A percentile compares a stretch with the other conserved stretches of the same genome.
Evolutionary conservation across 2,797 vertebrate species (phyloP).

Genomic region (Malurus splendens): DNA sequence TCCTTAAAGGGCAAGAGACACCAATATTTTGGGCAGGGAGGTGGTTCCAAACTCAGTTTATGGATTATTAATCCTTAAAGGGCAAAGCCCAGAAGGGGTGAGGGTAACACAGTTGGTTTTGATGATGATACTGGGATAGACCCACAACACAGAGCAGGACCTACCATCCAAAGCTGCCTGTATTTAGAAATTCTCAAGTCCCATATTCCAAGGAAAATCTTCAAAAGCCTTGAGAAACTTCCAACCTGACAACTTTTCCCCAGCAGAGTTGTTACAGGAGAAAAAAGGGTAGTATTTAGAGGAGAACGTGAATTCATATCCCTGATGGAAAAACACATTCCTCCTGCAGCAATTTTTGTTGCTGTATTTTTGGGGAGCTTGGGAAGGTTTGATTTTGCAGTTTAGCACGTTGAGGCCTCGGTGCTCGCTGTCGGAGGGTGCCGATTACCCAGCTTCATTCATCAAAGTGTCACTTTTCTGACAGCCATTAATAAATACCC

Average conservation of each 20-base stretch:
- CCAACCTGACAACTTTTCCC: not conserved
- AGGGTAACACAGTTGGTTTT: not conserved
- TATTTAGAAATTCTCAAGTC: not conserved
- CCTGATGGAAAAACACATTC: slow-evolving; percentile 37
- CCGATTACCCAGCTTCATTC: slow-evolving; percentile 98
- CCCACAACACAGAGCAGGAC: not conserved
- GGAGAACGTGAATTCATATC: not conserved
- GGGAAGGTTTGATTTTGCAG: slow-evolving; percentile 82
- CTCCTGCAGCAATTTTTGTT: not conserved
- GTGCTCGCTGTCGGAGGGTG: slow-evolving; percentile 92
- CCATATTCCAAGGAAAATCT: not conserved
- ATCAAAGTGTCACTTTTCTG: slow-evolving; percentile 99
- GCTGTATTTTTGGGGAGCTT: slow-evolving; percentile 60
- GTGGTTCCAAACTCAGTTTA: not conserved
- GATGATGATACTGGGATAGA: not conserved
- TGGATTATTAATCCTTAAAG: not conserved
- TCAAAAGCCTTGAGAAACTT: not conserved
- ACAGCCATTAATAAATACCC: slow-evolving; percentile 99
- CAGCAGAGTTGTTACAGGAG: not conserved
- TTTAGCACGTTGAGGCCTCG: slow-evolving; percentile 91
- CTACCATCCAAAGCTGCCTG: not conserved
- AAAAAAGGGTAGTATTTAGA: not conserved
- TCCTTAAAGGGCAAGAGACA: not conserved
- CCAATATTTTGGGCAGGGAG: not conserved
- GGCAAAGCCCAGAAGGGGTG: not conserved